phyloP scores from a whole-genome alignment of 2,888 invertebrate species.

The Pteria penguin region DNA sequence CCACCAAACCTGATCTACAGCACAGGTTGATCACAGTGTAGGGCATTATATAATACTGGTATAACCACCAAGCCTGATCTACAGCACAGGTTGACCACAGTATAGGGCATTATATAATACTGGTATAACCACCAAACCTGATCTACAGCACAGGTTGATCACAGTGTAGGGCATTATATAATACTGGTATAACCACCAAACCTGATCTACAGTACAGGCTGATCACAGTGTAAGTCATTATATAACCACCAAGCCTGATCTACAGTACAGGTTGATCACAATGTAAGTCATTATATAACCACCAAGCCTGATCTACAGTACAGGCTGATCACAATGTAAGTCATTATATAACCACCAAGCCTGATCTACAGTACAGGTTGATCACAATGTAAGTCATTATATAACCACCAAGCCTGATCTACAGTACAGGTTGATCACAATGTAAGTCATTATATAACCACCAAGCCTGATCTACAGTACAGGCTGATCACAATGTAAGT shows the following conservation, averaged over 20 bases:
- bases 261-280: not conserved
- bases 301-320: not conserved
- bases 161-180: not conserved
- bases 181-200: not conserved
- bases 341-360: not conserved
- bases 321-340: not conserved
- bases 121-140: not conserved
- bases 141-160: not conserved
- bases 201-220: not conserved
- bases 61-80: not conserved
- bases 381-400: not conserved
- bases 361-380: not conserved
- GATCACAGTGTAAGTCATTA: not conserved
- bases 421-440: not conserved
- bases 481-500: not conserved
- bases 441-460: not conserved
- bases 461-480: not conserved
- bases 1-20: not conserved
- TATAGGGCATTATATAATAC: not conserved
- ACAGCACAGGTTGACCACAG: not conserved
- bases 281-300: not conserved
- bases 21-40: not conserved
- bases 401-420: not conserved
- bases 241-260: not conserved
- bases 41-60: not conserved